Conservation (phyloP, 2,113 vertebrate species). For the Notechis scutatus region DNA sequence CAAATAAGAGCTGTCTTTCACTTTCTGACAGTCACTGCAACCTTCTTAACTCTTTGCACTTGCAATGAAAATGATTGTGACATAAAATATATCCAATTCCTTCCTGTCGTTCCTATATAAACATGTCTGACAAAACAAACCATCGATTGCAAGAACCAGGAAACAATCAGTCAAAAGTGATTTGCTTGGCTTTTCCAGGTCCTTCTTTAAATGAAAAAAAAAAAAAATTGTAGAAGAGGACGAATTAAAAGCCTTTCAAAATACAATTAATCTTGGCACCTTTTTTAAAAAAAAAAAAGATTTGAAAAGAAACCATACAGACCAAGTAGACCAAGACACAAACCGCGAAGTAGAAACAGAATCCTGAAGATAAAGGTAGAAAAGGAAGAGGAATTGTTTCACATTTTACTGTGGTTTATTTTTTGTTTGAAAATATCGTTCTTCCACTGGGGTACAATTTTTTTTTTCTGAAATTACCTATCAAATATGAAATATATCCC, state of each 20-base stretch:
- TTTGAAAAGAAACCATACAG: not conserved
- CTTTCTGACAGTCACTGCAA: not conserved
- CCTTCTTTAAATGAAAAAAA: not conserved
- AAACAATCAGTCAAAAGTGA: conserved; percentile 23
- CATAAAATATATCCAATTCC: conserved; percentile 1
- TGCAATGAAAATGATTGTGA: not conserved
- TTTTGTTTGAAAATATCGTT: not conserved
- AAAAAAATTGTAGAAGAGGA: too few relatives aligned
- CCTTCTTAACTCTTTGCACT: not conserved
- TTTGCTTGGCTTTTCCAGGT: not conserved
- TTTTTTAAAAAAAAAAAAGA: not conserved
- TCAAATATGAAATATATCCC: not conserved
- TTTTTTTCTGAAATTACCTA: not conserved
- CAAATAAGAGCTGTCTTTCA: not conserved
- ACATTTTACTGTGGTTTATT: not conserved
- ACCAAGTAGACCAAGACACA: not conserved
- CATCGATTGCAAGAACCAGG: conserved; percentile 11
- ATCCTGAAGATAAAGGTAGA: not conserved
- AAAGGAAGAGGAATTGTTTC: not conserved
- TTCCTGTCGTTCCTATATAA: conserved; percentile 5
- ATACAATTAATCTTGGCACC: not conserved
- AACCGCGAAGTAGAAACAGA: not conserved
- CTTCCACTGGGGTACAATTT: not conserved
- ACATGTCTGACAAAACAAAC: conserved; percentile 11
- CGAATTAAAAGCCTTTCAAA: not conserved